These are phyloP conservation scores for Colletes latitarsis DNA, from an alignment of 1,140 invertebrate genomes.

Conservation along the genomic window DNA sequence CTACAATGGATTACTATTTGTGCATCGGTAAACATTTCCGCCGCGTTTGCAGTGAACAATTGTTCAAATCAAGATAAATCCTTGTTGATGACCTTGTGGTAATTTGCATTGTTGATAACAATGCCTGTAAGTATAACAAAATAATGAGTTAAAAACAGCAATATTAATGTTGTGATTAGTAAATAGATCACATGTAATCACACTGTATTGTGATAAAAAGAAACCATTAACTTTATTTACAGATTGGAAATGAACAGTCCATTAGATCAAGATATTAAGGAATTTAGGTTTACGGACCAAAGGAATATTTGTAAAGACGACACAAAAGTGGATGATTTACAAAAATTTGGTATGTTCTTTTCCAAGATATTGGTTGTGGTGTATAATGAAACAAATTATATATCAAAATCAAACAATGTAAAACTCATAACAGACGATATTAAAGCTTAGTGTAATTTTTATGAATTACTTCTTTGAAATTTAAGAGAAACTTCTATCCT, in stretches of 20 bases:
- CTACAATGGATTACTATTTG: neutral
- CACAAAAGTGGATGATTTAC: conserved; percentile 56
- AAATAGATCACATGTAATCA: neutral
- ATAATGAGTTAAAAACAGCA: neutral
- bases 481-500: neutral
- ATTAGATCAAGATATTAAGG: conserved; percentile 78
- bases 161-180: neutral
- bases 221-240: conserved; percentile 43
- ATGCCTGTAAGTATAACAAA: conserved; percentile 71
- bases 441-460: neutral
- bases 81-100: conserved; percentile 44
- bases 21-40: neutral
- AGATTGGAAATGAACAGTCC: conserved; percentile 80
- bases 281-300: conserved; percentile 73
- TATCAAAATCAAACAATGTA: neutral
- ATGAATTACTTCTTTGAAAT: neutral
- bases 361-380: neutral
- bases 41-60: neutral
- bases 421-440: neutral
- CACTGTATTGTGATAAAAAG: conserved; percentile 1
- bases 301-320: conserved; percentile 56
- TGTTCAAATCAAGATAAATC: conserved; percentile 24
- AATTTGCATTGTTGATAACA: conserved; percentile 67
- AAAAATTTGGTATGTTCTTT: conserved; percentile 74
- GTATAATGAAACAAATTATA: neutral